A percentile compares a stretch with the other conserved stretches of the same genome.
Evolutionary conservation across 2,888 invertebrate genomes (phyloP).

Genomic region (Beris morrisii): DNA sequence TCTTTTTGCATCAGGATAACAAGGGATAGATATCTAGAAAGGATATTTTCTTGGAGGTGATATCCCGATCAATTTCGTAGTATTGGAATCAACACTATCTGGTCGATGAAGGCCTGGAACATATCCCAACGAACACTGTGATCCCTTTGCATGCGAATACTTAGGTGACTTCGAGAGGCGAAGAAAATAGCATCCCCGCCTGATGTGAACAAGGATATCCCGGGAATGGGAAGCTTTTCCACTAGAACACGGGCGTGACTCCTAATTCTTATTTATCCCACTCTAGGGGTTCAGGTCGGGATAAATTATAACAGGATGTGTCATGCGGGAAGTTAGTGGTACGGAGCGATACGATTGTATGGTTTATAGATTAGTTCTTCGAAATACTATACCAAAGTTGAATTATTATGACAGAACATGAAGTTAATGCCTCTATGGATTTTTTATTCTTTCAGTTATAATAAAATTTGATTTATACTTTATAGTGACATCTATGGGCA

Average conservation of each 20-base stretch:
- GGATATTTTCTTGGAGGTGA: neutral
- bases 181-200: neutral
- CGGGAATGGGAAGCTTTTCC: conserved; percentile 6
- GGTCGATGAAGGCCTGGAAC: too few relatives aligned
- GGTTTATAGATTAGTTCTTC: conserved; percentile 12
- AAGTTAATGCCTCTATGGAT: too few relatives aligned
- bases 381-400: too few relatives aligned
- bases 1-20: conserved; percentile 34
- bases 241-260: conserved; percentile 7
- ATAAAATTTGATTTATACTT: too few relatives aligned
- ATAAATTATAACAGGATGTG: conserved; percentile 43
- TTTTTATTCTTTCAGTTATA: too few relatives aligned
- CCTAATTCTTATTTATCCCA: conserved; percentile 44
- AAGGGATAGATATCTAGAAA: conserved; percentile 4
- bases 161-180: neutral
- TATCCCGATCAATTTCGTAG: too few relatives aligned
- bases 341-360: conserved; percentile 4
- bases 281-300: conserved; percentile 41
- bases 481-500: too few relatives aligned
- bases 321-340: conserved; percentile 18
- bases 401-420: too few relatives aligned
- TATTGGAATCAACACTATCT: too few relatives aligned
- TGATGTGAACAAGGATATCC: conserved; percentile 21
- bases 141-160: too few relatives aligned
- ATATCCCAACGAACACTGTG: too few relatives aligned